Base-by-base conservation (phyloP, 2,113 vertebrate genomes). In the Silurus glanis region DNA sequence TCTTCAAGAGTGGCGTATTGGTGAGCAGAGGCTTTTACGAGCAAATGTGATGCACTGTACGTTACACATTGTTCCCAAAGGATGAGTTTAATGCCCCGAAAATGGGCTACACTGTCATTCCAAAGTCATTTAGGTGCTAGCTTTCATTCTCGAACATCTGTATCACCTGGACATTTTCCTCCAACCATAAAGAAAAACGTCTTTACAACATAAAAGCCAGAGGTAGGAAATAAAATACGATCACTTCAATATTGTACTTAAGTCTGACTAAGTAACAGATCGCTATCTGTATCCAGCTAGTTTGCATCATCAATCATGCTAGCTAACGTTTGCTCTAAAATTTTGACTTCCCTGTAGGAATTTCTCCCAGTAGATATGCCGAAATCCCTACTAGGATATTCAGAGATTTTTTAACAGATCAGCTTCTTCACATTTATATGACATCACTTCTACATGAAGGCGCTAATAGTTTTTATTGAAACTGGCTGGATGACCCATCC, bases 11-110 rank as follows among this genome's bases (percentile, higher is more conserved):
- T 17, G 16, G 10, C 25, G 23, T 37, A 59, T 74, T 76, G 45
- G 83, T 62, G 83, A 78, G 61, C 49, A 84, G 55, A 49, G 69
- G 56, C 83, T 84, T 61, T 84, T 75, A 61, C 75, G 71, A 62
- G 23, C 69, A 84, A 84, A 75, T 84, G 56, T 62, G 55, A 83
- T 74, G 55, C 74, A 74, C 82, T 83, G 69, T 28, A 19, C 59
- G 82, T 71, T 72, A 59, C n/a, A 71, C 28, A 71, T 59, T 75
- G 55, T 84, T 59, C 83, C 83, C 37, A 59, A 47, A 62, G 83
- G 47, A 67, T 2, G 17, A 69, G 81, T 67, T 69, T 51, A 72
- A 53, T 28, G 62, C 17, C 14, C 12, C 14, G 82, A 56, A 67
- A 69, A 37, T 69, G 66, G 19, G 25, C 82, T 45, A 12, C 66